Evolutionary conservation across 2,888 invertebrate genomes (phyloP), one percentile per base, ranked within the genome.

Genomic region (Pollenia griseotomentosa): DNA sequence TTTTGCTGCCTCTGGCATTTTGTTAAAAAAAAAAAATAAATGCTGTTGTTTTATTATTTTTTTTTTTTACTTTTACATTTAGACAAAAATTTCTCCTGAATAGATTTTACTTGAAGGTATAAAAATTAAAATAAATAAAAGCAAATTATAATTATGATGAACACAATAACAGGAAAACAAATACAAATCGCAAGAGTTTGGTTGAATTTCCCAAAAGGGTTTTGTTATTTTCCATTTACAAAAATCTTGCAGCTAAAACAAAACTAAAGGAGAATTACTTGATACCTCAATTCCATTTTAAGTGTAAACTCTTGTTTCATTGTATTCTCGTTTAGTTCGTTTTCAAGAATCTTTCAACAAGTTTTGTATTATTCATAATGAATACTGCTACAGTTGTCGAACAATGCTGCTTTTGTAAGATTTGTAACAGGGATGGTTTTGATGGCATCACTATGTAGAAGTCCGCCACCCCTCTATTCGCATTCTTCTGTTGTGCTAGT

Each of bases 1-100:
- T 79, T 16, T 42, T 61, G n/a, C 3, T n/a, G 19, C 77, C 42
- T 71, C 40, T 23, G 46, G 82, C 68, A 71, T 80, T 71, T 70
- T 23, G 7, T 23, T 61, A 16, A 16, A 70, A 70, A 51, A 70
- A 44, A 1, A 55, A 65, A 19, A 19, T 19, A 19, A 11, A 53
- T 55, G 16, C 46, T 23, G n/a, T 16, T 57, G 10, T 2, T 65
- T 53, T 19, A 19, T 19, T 19, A 1, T 19, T 19, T 23, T 23
- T 23, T 23, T 23, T 23, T 75, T 51, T 77, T 65, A 8, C 10
- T 10, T 23, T 48, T 51, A 12, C 4, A 63, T 23, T 11, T 46
- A 61, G 2, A 51, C 48, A 61, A 65, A 51, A 59, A 16, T 12
- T 23, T 42, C 19, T 66, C 12, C 16, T 59, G 53, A 59, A 73